Base-by-base conservation (phyloP, 1,140 invertebrate species). In the Augochlora pura region DNA sequence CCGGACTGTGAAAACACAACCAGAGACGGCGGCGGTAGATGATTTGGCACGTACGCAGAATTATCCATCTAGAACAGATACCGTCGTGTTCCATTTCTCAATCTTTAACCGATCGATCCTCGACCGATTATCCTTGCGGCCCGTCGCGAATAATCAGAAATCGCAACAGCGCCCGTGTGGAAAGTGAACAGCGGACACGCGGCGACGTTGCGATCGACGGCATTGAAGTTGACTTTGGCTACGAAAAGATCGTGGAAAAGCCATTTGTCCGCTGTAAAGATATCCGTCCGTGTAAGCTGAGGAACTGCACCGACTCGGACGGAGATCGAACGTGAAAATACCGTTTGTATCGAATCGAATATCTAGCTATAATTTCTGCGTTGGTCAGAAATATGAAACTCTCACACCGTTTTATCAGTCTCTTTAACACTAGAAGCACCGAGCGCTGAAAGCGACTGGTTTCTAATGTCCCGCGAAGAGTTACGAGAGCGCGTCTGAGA, bases 1-100 rank as follows among this genome's bases (percentile, higher is more conserved):
- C 95, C 95, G 88, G 95, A 95, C 93, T 96, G 96, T 82, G 96
- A 97, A 90, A 97, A 95, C 75, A 97, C 96, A 93, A 97, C 96
- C 90, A 97, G 93, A 89, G 96, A 95, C 82, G 96, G 96, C 87
- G 96, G 96, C 91, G 95, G 95, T 89, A 96, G 93, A 91, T 96
- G 95, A 89, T 95, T 95, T 80, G 95, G 95, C 88, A 95, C 93
- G 89, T 95, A 96, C 66, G 95, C 93, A 81, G 95, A 95, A 92
- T 95, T 95, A 91, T 95, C 95, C 95, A 96, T 95, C 93, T 94
- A 92, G 86, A 93, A 91, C 86, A 92, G 87, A 89, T 76, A 87
- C 84, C 85, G 83, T 54, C 85, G 84, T 89, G 77, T 86, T 86
- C 84, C 84, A 77, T 75, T 74, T 66, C 63, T 68, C 60, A 39